Conservation (phyloP, 2,113 vertebrate species). For the Halichoerus grypus region DNA sequence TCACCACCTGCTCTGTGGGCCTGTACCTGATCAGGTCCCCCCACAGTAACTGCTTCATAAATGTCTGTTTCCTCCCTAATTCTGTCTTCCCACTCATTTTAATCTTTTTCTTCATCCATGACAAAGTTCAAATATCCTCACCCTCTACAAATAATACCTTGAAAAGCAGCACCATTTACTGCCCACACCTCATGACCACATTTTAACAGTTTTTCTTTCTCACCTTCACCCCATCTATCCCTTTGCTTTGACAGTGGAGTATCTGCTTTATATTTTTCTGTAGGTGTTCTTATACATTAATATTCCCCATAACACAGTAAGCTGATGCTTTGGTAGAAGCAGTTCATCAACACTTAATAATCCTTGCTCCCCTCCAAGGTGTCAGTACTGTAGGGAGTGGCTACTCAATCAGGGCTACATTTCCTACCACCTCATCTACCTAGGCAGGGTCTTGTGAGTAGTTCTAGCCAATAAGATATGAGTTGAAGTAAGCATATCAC, state of each 20-base stretch:
- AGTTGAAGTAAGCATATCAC: neutral
- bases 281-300: neutral
- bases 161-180: neutral
- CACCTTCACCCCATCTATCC: neutral
- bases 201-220: neutral
- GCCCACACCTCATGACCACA: neutral
- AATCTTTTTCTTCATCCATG: neutral
- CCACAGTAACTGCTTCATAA: neutral
- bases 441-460: neutral
- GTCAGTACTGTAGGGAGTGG: neutral
- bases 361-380: neutral
- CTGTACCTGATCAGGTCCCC: neutral
- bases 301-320: neutral
- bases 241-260: neutral
- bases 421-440: neutral
- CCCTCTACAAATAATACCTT: neutral
- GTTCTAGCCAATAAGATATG: neutral
- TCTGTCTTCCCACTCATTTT: neutral
- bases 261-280: neutral
- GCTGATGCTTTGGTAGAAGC: neutral
- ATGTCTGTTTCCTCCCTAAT: neutral
- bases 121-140: neutral
- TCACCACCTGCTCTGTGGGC: neutral
- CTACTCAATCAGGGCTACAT: neutral
- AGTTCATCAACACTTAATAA: neutral